Evolutionary conservation across 2,797 vertebrate genomes (phyloP).

Genomic region (Pipistrellus nathusii): DNA sequence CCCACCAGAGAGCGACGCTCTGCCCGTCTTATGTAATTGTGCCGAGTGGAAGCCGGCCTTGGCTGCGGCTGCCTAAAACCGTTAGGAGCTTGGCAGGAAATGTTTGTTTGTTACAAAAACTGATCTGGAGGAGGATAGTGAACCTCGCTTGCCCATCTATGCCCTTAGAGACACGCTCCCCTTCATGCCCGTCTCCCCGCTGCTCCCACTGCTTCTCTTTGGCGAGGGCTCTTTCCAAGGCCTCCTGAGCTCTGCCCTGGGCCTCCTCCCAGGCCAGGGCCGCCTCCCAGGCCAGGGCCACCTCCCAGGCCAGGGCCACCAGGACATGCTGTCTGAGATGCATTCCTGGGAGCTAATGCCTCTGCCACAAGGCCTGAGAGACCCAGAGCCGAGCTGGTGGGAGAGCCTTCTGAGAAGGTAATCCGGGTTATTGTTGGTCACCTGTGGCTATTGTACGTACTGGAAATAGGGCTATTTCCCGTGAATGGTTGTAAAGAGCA

Average conservation of each 20-base stretch:
- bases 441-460: neutral
- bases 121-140: constrained; percentile 44
- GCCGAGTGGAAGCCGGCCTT: constrained; percentile 74
- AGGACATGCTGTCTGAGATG: accelerated
- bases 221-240: neutral
- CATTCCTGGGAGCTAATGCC: neutral
- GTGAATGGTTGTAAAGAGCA: neutral
- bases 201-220: neutral
- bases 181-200: too few species aligned
- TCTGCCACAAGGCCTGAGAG: neutral
- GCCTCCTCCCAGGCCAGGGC: too few species aligned
- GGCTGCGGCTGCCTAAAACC: constrained; percentile 77
- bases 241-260: too few species aligned
- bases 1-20: constrained; percentile 80
- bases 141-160: neutral
- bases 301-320: accelerated
- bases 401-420: neutral
- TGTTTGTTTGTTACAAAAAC: constrained; percentile 78
- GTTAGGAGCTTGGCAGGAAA: constrained; percentile 81
- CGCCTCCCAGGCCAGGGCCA: neutral
- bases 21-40: constrained; percentile 82
- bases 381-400: accelerated
- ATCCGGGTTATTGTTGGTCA: neutral
- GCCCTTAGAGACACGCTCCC: neutral
- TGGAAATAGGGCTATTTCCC: neutral